Evolutionary conservation across 2,113 vertebrate genomes (phyloP).

Genomic region (Lethenteron reissneri): DNA sequence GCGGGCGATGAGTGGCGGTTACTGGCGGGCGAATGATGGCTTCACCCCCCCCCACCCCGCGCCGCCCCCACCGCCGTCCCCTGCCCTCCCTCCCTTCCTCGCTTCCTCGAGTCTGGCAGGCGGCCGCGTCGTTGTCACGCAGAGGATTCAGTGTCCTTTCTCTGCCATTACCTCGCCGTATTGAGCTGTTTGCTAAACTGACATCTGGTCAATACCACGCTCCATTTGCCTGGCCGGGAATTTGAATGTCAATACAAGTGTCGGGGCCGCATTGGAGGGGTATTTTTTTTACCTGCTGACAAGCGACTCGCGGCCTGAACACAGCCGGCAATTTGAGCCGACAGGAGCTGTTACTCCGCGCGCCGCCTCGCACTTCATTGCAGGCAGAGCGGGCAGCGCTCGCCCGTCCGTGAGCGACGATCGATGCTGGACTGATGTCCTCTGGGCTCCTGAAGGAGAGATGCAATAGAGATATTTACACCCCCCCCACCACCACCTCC

Average conservation of each 20-base stretch:
- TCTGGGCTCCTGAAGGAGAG: no score
- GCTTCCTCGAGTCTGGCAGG: background rate
- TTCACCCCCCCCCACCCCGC: no score
- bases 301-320: conserved; percentile 3
- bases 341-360: conserved; percentile 3
- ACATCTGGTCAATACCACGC: conserved; percentile 7
- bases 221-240: conserved; percentile 6
- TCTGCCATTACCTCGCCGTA: conserved; percentile 6
- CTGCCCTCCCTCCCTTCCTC: no score
- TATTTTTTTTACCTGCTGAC: conserved; percentile 6
- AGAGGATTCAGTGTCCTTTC: conserved; percentile 4
- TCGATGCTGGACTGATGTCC: background rate
- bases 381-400: background rate
- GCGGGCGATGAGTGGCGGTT: no score
- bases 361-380: conserved; percentile 5
- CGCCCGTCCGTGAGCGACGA: background rate
- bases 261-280: conserved; percentile 4
- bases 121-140: background rate
- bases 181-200: conserved; percentile 7
- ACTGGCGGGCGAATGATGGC: no score
- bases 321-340: conserved; percentile 6
- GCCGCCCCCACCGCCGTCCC: no score
- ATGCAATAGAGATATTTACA: no score
- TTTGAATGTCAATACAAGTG: conserved; percentile 6
- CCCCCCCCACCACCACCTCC: no score